Percentiles rank a stretch among this genome's conserved stretches.
These are phyloP conservation scores for Tachina fera DNA, from an alignment of 2,888 invertebrate species.

Conservation along the genomic window DNA sequence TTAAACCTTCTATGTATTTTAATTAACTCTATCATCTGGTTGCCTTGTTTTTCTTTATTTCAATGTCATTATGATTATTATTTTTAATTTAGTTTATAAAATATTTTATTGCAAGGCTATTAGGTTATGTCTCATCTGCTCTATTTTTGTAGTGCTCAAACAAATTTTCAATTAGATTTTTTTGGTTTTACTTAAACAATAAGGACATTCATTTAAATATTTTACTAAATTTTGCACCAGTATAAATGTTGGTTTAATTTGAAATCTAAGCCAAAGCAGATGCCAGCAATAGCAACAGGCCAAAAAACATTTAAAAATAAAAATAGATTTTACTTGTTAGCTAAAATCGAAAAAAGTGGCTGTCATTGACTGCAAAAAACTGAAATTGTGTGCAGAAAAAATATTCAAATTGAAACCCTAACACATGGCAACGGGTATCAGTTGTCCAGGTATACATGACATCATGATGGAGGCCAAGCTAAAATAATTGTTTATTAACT, in stretches of 20 bases:
- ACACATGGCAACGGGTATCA: constrained; percentile 64
- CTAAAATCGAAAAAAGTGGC: constrained; percentile 39
- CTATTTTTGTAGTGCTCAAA: no score
- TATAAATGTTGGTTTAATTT: background rate
- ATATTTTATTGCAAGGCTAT: no score
- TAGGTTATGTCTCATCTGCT: no score
- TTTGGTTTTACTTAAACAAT: background rate
- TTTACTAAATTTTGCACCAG: background rate
- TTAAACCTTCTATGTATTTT: no score
- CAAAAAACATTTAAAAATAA: background rate
- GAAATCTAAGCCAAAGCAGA: background rate
- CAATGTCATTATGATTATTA: no score
- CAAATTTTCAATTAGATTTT: no score
- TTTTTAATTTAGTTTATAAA: no score
- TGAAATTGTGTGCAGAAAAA: constrained; percentile 24
- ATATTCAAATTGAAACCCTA: constrained; percentile 42
- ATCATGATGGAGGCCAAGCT: constrained; percentile 23
- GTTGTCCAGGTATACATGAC: constrained; percentile 47
- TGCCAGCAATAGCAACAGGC: no score
- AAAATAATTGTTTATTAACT: constrained; percentile 14
- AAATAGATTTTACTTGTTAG: constrained; percentile 33
- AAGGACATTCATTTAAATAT: constrained; percentile 9
- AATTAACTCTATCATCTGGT: no score
- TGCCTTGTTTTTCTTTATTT: no score
- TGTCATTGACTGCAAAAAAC: constrained; percentile 16